Evolutionary conservation across 2,797 vertebrate species (phyloP).

Genomic region (Cossypha niveicapilla): DNA sequence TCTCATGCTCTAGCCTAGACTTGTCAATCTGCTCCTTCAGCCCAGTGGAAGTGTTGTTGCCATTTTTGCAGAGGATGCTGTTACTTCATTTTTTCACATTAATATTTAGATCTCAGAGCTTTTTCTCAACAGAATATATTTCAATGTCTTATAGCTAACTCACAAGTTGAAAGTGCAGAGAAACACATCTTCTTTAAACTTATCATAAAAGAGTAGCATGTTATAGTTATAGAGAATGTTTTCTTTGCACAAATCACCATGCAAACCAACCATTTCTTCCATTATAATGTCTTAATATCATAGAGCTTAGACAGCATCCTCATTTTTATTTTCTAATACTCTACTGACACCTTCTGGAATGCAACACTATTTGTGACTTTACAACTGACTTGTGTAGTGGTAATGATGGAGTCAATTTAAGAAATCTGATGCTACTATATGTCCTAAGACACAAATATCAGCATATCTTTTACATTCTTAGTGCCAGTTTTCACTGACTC

Average conservation of each 20-base stretch:
- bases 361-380: neutral
- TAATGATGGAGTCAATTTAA: neutral
- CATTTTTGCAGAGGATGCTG: neutral
- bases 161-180: neutral
- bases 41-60: neutral
- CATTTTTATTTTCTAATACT: slow-evolving; percentile 49
- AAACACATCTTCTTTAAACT: neutral
- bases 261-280: neutral
- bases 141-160: neutral
- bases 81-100: neutral
- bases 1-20: neutral
- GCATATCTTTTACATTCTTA: neutral
- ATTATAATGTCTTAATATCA: neutral
- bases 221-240: neutral
- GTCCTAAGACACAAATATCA: neutral
- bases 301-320: neutral
- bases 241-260: neutral
- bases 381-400: neutral
- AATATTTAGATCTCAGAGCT: neutral
- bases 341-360: slow-evolving; percentile 71
- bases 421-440: neutral
- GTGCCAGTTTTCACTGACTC: neutral
- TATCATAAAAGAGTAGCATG: neutral
- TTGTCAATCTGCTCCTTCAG: neutral
- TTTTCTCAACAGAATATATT: neutral